A percentile compares a stretch with the other conserved stretches of the same genome.
These are phyloP conservation scores for Listrodromus nycthemerus DNA, from an alignment of 2,888 invertebrate species.

Conservation along the genomic window DNA sequence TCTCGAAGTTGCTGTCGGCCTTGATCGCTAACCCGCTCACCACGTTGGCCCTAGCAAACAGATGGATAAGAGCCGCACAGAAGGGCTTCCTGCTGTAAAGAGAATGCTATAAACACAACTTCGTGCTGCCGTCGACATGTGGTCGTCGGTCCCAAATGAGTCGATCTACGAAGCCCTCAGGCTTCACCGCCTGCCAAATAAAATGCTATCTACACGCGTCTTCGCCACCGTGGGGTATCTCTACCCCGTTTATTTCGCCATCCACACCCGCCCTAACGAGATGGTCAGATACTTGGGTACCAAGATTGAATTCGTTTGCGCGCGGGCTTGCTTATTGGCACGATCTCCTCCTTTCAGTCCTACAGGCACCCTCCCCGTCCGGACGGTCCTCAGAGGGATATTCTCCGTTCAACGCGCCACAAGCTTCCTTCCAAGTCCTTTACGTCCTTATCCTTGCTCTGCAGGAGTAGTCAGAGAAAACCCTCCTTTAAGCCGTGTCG, in stretches of 20 bases:
- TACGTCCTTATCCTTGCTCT: slow-evolving; percentile 37
- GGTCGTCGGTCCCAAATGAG: no score
- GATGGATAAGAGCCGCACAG: slow-evolving; percentile 69
- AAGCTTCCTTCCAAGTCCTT: slow-evolving; percentile 15
- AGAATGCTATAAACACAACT: slow-evolving; percentile 77
- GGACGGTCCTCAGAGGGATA: slow-evolving; percentile 19
- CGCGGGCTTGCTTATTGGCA: background rate
- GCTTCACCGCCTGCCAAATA: no score
- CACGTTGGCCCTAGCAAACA: slow-evolving; percentile 64
- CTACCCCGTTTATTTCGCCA: background rate
- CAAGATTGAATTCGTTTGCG: background rate
- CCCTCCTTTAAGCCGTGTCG: slow-evolving; percentile 59
- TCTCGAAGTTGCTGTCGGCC: slow-evolving; percentile 69
- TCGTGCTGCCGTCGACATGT: no score
- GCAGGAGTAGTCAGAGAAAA: slow-evolving; percentile 46
- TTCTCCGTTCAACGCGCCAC: slow-evolving; percentile 5
- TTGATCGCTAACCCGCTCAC: slow-evolving; percentile 68
- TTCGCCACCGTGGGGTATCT: background rate
- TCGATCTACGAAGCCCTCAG: no score
- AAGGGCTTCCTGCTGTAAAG: slow-evolving; percentile 78
- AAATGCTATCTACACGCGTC: no score
- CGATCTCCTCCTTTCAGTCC: slow-evolving; percentile 23
- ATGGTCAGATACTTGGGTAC: slow-evolving; percentile 5
- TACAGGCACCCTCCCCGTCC: background rate
- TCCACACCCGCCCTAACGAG: no score